A percentile compares a stretch with the other conserved stretches of the same genome.
phyloP scores from a whole-genome alignment of 2,113 vertebrate species.

The Ceratotherium simum region DNA sequence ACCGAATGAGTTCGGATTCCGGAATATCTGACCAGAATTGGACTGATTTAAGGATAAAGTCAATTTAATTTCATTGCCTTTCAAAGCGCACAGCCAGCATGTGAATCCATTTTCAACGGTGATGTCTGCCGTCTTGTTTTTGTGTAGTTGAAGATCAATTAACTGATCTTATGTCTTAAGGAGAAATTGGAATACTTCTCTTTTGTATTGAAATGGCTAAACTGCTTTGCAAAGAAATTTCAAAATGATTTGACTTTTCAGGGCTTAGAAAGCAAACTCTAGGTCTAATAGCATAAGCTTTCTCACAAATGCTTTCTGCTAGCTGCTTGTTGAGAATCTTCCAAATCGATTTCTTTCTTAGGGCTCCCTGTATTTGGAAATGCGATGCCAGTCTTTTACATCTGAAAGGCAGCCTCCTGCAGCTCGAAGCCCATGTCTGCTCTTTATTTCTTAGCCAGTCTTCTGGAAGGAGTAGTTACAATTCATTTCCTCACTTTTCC shows the following conservation, averaged over 20 bases:
- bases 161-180: accelerated
- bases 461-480: neutral
- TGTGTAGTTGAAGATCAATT: accelerated
- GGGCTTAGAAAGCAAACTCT: neutral
- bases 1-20: accelerated
- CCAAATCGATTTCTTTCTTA: accelerated
- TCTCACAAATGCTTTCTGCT: accelerated
- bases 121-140: accelerated
- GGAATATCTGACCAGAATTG: accelerated
- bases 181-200: neutral
- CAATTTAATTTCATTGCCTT: accelerated
- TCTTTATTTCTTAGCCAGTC: neutral
- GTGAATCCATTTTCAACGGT: neutral
- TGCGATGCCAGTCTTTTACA: accelerated
- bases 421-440: accelerated
- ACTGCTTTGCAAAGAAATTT: neutral
- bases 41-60: accelerated
- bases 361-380: neutral
- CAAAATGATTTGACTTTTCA: neutral
- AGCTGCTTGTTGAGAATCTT: neutral
- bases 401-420: neutral
- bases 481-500: accelerated
- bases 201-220: neutral
- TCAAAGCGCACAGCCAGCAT: accelerated
- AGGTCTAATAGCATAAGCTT: accelerated